Base-by-base conservation (phyloP, 2,797 vertebrate genomes). In the Basileuterus tristriatus region DNA sequence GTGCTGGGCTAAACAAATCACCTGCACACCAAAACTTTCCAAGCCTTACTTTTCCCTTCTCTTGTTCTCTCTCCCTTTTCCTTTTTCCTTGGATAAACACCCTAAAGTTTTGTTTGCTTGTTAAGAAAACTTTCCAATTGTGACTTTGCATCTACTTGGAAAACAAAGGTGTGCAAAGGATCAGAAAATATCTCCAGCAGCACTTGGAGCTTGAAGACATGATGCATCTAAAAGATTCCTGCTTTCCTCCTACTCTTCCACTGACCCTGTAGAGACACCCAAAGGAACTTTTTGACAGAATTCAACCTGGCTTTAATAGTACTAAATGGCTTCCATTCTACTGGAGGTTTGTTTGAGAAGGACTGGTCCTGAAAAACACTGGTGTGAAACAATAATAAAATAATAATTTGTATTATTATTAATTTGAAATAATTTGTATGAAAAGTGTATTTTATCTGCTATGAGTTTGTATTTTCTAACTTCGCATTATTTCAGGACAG, bases 1-100 rank as follows among this genome's bases (percentile, higher is more conserved):
- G 79, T 78, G 78, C 84, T 75, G 49, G 75, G 67, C 92, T 97
- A 94, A 95, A 91, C 87, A 96, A 95, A 94, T 93, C 94, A 83
- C 65, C 44, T 90, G 64, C 85, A 56, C 11, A 60, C 72, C 47
- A 86, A 91, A 88, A 59, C 6, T 65, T 78, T 79, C 72, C 59
- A 79, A 81, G 58, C 36, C 41, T 68, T 72, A 34, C 6, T 70
- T 74, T 59, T 52, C 53, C 43, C 6, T 69, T 36, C 37, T 47
- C 3, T 39, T 52, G n/a, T 11, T n/a, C 17, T 41, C 21, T 58
- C 36, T 24, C 53, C 11, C 78, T 44, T 32, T 41, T 24, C 9
- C 2, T 30, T 30, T 65, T n/a, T 26, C 4, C 11, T 21, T 9
- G 34, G 55, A 68, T 63, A 65, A 65, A 83, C 7, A 44, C 15